These are phyloP conservation scores for Galerucella calmariensis DNA, from an alignment of 2,888 invertebrate species.

Conservation along the genomic window DNA sequence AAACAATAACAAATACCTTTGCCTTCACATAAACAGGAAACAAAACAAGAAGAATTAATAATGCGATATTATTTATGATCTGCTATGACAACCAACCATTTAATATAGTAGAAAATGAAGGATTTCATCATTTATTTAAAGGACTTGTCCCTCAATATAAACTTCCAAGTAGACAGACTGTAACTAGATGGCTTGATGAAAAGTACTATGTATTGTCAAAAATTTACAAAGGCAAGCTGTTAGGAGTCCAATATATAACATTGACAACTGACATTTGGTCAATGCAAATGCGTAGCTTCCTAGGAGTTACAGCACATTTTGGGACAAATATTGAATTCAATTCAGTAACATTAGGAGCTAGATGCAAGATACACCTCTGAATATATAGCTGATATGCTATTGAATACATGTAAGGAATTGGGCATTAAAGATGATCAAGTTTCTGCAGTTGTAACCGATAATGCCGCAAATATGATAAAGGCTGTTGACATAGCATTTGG, in stretches of 20 bases:
- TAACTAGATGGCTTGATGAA: constrained; percentile 35
- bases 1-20: constrained; percentile 7
- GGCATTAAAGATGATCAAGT: not conserved
- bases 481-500: constrained; percentile 26
- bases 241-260: constrained; percentile 24
- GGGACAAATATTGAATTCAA: constrained; percentile 15
- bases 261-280: constrained; percentile 46
- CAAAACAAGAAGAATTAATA: constrained; percentile 16
- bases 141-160: constrained; percentile 37
- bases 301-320: constrained; percentile 41
- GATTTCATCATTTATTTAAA: constrained; percentile 42
- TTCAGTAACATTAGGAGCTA: constrained; percentile 31
- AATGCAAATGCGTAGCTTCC: constrained; percentile 40
- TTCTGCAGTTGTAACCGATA: constrained; percentile 27
- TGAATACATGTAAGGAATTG: constrained; percentile 9
- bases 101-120: constrained; percentile 18
- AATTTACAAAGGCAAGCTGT: constrained; percentile 36
- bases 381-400: constrained; percentile 16
- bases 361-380: constrained; percentile 21
- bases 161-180: constrained; percentile 32
- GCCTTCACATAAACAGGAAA: not conserved
- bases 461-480: constrained; percentile 26
- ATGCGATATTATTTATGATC: constrained; percentile 18
- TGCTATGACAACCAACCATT: constrained; percentile 8
- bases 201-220: constrained; percentile 39